phyloP scores from a whole-genome alignment of 2,888 invertebrate genomes.

The Therioaphis trifolii region DNA sequence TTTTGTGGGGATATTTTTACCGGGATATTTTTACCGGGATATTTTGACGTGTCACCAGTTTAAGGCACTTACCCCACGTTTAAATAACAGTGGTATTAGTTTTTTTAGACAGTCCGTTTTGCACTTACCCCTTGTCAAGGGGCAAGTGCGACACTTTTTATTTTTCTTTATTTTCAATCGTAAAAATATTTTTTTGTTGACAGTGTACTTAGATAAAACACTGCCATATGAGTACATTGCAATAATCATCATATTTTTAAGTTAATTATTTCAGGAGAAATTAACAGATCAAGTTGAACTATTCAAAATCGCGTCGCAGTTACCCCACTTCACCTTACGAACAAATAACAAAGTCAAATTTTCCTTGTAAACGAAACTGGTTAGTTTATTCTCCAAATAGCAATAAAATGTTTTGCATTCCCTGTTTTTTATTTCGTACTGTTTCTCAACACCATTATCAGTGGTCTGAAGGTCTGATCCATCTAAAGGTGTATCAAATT shows the following conservation, averaged over 20 bases:
- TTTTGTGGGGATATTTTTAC: no score
- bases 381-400: no score
- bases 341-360: not conserved
- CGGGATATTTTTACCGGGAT: no score
- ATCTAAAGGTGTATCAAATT: no score
- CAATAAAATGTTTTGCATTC: no score
- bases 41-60: no score
- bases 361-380: not conserved
- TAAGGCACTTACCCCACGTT: no score
- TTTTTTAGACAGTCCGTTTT: no score
- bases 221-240: not conserved
- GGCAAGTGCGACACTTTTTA: not conserved
- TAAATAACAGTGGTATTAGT: no score
- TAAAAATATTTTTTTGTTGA: conserved; percentile 1
- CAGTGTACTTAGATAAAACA: not conserved
- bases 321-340: not conserved
- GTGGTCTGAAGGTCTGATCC: no score
- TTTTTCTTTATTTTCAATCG: not conserved
- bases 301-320: not conserved
- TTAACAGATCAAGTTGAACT: not conserved
- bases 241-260: not conserved
- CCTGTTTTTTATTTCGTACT: no score
- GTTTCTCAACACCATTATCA: no score
- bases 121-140: not conserved
- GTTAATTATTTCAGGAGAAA: not conserved